phyloP scores from a whole-genome alignment of 2,888 invertebrate genomes.

The Leptarthrus brevirostris region DNA sequence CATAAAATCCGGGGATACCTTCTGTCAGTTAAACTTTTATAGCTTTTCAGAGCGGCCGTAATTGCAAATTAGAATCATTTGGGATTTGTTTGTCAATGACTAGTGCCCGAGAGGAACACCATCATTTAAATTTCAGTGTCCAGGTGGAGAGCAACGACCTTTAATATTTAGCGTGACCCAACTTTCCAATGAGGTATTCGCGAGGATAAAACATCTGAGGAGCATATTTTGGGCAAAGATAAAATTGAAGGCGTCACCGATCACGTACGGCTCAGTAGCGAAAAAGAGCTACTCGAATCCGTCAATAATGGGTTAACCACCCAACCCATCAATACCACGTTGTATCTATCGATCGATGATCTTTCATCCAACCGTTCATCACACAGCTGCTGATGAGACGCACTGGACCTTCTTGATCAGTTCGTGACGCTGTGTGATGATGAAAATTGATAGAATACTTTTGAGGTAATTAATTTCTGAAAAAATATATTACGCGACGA shows the following conservation, averaged over 20 bases:
- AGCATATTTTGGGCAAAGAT: constrained; percentile 2
- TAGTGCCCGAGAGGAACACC: constrained; percentile 5
- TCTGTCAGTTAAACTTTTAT: constrained; percentile 23
- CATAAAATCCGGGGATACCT: constrained; percentile 18
- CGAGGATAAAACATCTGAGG: constrained; percentile 28
- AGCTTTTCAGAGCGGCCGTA: constrained; percentile 5
- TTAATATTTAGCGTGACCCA: constrained; percentile 38
- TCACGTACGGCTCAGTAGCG: constrained; percentile 48
- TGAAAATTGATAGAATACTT: constrained; percentile 39
- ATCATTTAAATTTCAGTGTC: neutral
- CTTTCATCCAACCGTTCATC: neutral
- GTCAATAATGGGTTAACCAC: constrained; percentile 42
- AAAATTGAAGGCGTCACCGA: constrained; percentile 45
- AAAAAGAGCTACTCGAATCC: constrained; percentile 41
- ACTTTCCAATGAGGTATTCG: constrained; percentile 33
- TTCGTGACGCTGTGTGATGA: constrained; percentile 11
- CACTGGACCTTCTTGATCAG: constrained; percentile 17
- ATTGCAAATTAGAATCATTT: constrained; percentile 41
- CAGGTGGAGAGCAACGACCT: constrained; percentile 25
- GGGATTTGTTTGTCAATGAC: neutral
- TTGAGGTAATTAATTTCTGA: constrained; percentile 18
- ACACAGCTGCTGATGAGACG: constrained; percentile 9
- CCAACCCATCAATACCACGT: constrained; percentile 38
- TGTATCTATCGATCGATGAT: constrained; percentile 36
- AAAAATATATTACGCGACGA: constrained; percentile 43